Percentiles rank a stretch among this genome's conserved stretches.
phyloP scores from a whole-genome alignment of 1,140 invertebrate species.

The Hycleus cichorii region DNA sequence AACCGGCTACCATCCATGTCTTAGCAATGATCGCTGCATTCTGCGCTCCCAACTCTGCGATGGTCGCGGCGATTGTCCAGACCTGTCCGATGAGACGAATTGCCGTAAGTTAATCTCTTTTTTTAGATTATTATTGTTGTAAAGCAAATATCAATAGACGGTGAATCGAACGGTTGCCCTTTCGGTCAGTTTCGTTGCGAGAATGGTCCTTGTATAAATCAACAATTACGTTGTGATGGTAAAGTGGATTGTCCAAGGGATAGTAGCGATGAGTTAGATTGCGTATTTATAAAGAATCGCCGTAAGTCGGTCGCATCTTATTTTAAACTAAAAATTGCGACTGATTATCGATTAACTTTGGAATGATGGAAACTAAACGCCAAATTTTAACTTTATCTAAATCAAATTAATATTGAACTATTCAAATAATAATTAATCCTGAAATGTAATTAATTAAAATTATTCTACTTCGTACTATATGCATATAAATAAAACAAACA shows the following conservation, averaged over 20 bases:
- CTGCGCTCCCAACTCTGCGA: slow-evolving; percentile 51
- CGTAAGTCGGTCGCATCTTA: slow-evolving; percentile 1
- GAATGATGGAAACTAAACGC: not conserved
- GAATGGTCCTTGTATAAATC: slow-evolving; percentile 43
- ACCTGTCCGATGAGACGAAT: slow-evolving; percentile 63
- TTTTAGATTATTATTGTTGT: not conserved
- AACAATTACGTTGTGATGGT: slow-evolving; percentile 45
- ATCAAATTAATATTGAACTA: not conserved
- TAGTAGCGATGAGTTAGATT: slow-evolving; percentile 45
- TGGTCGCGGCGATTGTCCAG: slow-evolving; percentile 57
- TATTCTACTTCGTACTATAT: not conserved
- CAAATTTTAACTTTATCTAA: not conserved
- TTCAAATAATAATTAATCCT: not conserved
- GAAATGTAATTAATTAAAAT: not conserved
- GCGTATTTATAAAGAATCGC: not conserved
- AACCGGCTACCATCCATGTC: slow-evolving; percentile 45
- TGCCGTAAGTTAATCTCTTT: slow-evolving; percentile 49
- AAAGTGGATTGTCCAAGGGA: slow-evolving; percentile 43
- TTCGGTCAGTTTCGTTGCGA: slow-evolving; percentile 52
- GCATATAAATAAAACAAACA: not conserved
- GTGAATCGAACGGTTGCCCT: slow-evolving; percentile 36
- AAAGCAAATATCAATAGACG: not conserved
- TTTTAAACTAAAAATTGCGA: not conserved
- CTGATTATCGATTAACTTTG: slow-evolving; percentile 2
- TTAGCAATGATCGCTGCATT: slow-evolving; percentile 47